A percentile compares a stretch with the other conserved stretches of the same genome.
Conservation (phyloP, 2,797 vertebrate species). For the Catamblyrhynchus diadema region DNA sequence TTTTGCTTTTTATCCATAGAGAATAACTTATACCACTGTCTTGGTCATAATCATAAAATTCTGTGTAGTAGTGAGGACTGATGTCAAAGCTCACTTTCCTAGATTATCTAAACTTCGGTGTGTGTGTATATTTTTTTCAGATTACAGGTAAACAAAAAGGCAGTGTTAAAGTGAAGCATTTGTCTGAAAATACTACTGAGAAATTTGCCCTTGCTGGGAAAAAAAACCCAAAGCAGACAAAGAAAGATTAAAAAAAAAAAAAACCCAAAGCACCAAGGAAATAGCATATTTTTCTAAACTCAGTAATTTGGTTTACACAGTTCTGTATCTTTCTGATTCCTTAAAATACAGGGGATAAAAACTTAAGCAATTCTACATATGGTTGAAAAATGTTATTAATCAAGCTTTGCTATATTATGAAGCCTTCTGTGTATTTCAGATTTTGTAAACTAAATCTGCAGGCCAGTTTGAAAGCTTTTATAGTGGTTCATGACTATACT, state of each 20-base stretch:
- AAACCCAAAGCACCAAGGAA: background rate
- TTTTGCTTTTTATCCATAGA: background rate
- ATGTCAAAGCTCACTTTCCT: background rate
- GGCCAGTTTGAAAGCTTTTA: background rate
- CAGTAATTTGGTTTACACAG: background rate
- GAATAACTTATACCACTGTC: background rate
- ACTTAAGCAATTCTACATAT: background rate
- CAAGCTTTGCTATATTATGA: background rate
- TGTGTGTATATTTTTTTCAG: background rate
- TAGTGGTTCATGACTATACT: background rate
- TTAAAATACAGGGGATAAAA: background rate
- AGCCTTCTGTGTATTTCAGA: background rate
- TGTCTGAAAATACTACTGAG: background rate
- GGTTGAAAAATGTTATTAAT: background rate
- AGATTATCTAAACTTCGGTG: background rate
- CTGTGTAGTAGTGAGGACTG: background rate
- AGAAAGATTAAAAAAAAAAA: background rate
- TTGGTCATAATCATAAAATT: background rate
- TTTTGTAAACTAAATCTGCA: background rate
- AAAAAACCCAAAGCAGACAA: fast-evolving
- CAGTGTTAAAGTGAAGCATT: background rate
- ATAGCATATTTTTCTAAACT: background rate
- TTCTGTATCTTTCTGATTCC: background rate
- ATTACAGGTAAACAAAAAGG: background rate
- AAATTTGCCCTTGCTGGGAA: background rate